Evolutionary conservation across 1,140 invertebrate species (phyloP).

Genomic region (Sycophila sp.): DNA sequence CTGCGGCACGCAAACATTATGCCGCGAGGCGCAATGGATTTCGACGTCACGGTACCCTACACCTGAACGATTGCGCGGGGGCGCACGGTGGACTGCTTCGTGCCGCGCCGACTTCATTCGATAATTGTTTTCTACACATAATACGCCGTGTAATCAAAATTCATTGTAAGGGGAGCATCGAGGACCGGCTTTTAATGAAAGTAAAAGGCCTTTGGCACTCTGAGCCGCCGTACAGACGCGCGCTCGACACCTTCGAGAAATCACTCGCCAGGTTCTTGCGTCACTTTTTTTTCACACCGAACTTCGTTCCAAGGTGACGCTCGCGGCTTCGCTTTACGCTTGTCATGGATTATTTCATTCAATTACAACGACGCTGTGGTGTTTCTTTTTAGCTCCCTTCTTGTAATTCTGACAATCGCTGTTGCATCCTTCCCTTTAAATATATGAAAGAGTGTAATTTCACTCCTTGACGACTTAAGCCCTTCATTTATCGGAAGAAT

Average conservation of each 20-base stretch:
- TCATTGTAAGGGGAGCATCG: slow-evolving; percentile 9
- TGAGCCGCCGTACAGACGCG: no score
- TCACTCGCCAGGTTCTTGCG: not conserved
- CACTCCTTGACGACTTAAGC: no score
- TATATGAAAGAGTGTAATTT: no score
- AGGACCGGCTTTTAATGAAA: not conserved
- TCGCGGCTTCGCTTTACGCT: not conserved
- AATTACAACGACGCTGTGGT: no score
- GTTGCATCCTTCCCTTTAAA: no score
- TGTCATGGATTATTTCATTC: not conserved
- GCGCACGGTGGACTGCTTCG: slow-evolving; percentile 60
- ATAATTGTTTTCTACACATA: slow-evolving; percentile 55
- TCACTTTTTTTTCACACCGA: not conserved
- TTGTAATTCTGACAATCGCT: no score
- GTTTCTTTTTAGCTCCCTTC: no score
- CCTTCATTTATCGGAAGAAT: no score
- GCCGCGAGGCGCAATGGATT: not conserved
- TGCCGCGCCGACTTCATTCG: slow-evolving; percentile 66
- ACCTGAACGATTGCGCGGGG: slow-evolving; percentile 61
- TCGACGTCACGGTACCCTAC: not conserved
- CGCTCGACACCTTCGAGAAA: not conserved
- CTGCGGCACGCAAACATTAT: slow-evolving; percentile 61
- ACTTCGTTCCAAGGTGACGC: not conserved
- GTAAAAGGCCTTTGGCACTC: not conserved
- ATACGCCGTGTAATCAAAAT: slow-evolving; percentile 25